phyloP scores from a whole-genome alignment of 1,140 invertebrate species.

The Cepaea nemoralis region DNA sequence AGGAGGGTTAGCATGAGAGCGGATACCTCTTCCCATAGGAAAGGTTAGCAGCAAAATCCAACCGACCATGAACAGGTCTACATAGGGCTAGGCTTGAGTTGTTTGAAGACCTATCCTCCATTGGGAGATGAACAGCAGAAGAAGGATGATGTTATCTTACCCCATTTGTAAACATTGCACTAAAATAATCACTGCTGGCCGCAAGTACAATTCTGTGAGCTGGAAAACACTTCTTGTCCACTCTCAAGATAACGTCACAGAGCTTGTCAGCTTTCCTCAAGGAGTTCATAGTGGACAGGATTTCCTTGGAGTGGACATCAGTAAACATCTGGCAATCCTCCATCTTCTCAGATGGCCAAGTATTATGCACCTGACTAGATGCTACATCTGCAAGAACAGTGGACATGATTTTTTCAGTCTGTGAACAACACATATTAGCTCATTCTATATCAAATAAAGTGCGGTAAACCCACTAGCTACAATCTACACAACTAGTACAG shows the following conservation, averaged over 20 bases:
- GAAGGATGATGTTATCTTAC: too few relatives aligned
- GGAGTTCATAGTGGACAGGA: conserved; percentile 69
- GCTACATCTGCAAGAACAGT: not conserved
- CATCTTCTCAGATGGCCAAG: conserved; percentile 19
- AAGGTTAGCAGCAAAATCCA: too few relatives aligned
- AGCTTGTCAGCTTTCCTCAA: conserved; percentile 68
- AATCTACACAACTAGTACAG: not conserved
- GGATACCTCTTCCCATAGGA: too few relatives aligned
- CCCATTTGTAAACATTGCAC: conserved; percentile 74
- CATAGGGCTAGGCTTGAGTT: too few relatives aligned
- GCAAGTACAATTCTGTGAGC: conserved; percentile 78
- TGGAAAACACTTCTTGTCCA: conserved; percentile 78
- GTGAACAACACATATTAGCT: not conserved
- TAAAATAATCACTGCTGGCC: conserved; percentile 77
- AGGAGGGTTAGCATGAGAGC: too few relatives aligned
- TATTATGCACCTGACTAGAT: not conserved
- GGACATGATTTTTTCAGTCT: too few relatives aligned
- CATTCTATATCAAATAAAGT: not conserved
- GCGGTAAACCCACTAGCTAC: not conserved
- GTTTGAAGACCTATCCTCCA: too few relatives aligned
- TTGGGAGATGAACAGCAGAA: too few relatives aligned
- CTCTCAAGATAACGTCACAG: conserved; percentile 80
- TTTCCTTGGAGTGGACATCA: conserved; percentile 67
- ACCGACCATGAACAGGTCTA: too few relatives aligned
- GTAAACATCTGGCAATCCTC: conserved; percentile 64